phyloP scores from a whole-genome alignment of 1,140 invertebrate genomes.

The Caenorhabditis latens region DNA sequence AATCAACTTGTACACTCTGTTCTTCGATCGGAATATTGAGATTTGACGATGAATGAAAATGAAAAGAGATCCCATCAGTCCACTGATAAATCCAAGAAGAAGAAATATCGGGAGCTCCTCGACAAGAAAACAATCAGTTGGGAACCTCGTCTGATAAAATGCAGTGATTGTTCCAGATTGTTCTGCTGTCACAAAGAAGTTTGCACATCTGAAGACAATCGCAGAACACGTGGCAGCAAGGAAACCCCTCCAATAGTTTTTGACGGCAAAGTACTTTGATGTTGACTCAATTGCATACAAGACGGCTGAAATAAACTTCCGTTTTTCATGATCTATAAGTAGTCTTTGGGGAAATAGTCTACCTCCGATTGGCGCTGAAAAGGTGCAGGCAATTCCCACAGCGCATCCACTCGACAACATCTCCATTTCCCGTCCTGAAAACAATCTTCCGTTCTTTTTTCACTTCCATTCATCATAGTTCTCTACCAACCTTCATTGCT shows the following conservation, averaged over 20 bases:
- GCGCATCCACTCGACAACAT: conserved; percentile 76
- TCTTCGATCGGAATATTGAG: conserved; percentile 57
- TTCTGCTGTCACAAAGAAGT: conserved; percentile 66
- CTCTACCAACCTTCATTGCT: conserved; percentile 69
- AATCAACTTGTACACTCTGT: conserved; percentile 65
- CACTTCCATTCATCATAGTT: not conserved
- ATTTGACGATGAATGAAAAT: conserved; percentile 88
- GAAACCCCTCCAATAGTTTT: conserved; percentile 98
- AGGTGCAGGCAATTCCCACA: conserved; percentile 69
- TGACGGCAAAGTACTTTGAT: conserved; percentile 95
- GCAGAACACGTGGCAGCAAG: conserved; percentile 96
- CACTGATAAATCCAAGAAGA: conserved; percentile 89
- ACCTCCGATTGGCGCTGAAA: conserved; percentile 68
- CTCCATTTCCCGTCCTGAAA: conserved; percentile 70
- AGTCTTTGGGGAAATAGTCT: conserved; percentile 63
- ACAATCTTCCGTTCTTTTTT: not conserved
- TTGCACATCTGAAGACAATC: conserved; percentile 87
- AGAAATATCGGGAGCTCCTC: conserved; percentile 94
- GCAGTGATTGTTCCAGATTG: conserved; percentile 88
- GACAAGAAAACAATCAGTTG: conserved; percentile 95
- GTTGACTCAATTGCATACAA: conserved; percentile 98
- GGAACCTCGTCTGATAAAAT: conserved; percentile 91
- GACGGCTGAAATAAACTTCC: conserved; percentile 82
- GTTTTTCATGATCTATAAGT: not conserved
- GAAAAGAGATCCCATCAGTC: conserved; percentile 89